Evolutionary conservation across 2,113 vertebrate species (phyloP).

Genomic region (Eolophus roseicapilla): DNA sequence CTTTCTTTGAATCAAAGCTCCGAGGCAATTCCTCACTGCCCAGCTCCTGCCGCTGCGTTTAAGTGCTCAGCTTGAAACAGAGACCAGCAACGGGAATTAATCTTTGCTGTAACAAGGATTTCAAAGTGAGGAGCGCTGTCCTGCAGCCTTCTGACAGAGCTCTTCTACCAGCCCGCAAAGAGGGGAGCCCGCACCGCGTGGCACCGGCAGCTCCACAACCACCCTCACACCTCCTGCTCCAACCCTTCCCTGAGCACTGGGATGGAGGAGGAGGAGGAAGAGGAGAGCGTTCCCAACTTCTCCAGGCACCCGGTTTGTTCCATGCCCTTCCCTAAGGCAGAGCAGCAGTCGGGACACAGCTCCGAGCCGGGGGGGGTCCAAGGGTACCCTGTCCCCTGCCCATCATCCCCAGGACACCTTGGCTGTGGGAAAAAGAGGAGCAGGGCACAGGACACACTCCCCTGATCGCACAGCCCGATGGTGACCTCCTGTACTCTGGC

Average conservation of each 20-base stretch:
- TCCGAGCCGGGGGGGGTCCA: background rate
- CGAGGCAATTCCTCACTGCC: background rate
- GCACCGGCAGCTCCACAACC: fast-evolving
- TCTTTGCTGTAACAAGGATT: background rate
- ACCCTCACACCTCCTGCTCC: fast-evolving
- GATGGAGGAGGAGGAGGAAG: background rate
- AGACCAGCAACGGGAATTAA: background rate
- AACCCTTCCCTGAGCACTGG: fast-evolving
- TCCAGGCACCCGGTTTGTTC: fast-evolving
- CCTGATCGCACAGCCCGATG: fast-evolving
- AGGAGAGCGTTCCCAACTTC: background rate
- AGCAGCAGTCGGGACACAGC: background rate
- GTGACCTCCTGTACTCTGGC: background rate
- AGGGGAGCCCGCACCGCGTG: background rate
- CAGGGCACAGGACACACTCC: fast-evolving
- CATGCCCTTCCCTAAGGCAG: fast-evolving
- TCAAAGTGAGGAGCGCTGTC: background rate
- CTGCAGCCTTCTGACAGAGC: background rate
- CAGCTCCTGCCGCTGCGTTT: background rate
- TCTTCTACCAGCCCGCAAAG: background rate
- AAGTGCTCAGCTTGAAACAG: background rate
- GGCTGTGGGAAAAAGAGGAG: background rate
- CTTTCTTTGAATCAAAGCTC: background rate
- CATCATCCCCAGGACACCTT: background rate
- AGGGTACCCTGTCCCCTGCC: background rate